Evolutionary conservation across 2,797 vertebrate genomes (phyloP), one percentile per base, ranked within the genome.

Genomic region (Craterocephalus amniculus): DNA sequence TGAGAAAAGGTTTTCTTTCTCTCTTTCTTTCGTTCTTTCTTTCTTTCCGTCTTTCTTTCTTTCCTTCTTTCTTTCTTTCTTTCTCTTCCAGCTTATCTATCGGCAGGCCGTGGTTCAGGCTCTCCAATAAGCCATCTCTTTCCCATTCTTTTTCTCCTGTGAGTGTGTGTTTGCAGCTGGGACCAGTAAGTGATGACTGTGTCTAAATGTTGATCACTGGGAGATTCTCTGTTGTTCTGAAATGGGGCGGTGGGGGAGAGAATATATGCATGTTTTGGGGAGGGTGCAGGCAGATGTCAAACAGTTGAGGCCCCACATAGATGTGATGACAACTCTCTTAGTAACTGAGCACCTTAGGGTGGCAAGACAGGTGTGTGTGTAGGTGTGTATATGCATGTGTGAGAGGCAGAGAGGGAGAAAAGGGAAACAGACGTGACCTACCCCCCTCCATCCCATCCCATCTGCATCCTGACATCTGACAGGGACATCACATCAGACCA

Each of bases 161-260:
- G 95, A 95, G 96, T 96, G 95, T 94, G 93, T 91, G 91, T 92
- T 95, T 95, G 96, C 96, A 97, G 95, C 91, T 95, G 92, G 92
- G 92, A 94, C 90, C 92, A 94, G 95, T 97, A 97, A 96, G 94
- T 96, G 96, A 98, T 97, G 95, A 95, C 95, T 96, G 96, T 96
- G 96, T 97, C 96, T 96, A 97, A 97, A 97, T 95, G 95, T 95
- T 96, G 96, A 97, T 97, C 95, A 96, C 95, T 95, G 95, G 94
- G 95, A 96, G 95, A 96, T 94, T 94, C 94, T 89, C 81, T 79
- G 86, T 92, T 90, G 88, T 92, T 93, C 74, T 89, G 89, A 85
- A 90, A 84, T 54, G 80, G 85, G 74, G 89, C 84, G 85, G 78
- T 83, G 49, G 55, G 59, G 52, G 27, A 63, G 40, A 62, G 68